Percentiles rank a stretch among this genome's conserved stretches.
Evolutionary conservation across 1,140 invertebrate genomes (phyloP).

Genomic region (Drosophila gunungcola): DNA sequence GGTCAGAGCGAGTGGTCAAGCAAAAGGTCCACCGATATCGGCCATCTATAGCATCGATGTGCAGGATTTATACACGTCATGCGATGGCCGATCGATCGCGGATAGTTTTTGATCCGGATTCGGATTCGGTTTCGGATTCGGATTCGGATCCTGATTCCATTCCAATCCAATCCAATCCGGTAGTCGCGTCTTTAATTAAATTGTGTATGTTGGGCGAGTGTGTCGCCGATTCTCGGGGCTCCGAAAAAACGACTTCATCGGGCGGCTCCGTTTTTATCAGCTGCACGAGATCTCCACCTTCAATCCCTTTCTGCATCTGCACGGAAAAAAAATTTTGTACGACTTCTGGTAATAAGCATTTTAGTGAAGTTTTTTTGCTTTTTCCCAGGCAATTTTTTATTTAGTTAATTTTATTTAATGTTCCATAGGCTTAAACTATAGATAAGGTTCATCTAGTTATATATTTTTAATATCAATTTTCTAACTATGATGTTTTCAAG

Average conservation of each 20-base stretch:
- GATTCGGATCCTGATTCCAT: background rate
- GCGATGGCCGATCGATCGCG: conserved; percentile 19
- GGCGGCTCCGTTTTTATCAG: conserved; percentile 59
- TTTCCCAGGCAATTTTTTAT: no score
- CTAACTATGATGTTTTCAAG: no score
- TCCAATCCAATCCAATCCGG: conserved; percentile 29
- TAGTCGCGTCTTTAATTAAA: conserved; percentile 80
- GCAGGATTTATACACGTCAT: conserved; percentile 28
- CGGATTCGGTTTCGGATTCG: no score
- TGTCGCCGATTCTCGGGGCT: conserved; percentile 1
- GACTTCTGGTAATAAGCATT: no score
- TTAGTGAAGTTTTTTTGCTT: no score
- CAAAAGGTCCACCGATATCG: background rate
- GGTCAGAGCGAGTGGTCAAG: conserved; percentile 24
- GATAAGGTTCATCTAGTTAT: no score
- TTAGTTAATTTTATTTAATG: no score
- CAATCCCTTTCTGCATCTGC: conserved; percentile 18
- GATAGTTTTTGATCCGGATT: conserved; percentile 3
- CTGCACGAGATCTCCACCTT: conserved; percentile 59
- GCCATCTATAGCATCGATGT: conserved; percentile 6
- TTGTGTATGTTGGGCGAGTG: conserved; percentile 70
- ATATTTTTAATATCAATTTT: no score
- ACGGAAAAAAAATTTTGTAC: background rate
- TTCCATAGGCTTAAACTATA: no score
- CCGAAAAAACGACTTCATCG: conserved; percentile 59